Evolutionary conservation across 2,888 invertebrate genomes (phyloP), one percentile per base, ranked within the genome.

Genomic region (Drosophila diplacantha): DNA sequence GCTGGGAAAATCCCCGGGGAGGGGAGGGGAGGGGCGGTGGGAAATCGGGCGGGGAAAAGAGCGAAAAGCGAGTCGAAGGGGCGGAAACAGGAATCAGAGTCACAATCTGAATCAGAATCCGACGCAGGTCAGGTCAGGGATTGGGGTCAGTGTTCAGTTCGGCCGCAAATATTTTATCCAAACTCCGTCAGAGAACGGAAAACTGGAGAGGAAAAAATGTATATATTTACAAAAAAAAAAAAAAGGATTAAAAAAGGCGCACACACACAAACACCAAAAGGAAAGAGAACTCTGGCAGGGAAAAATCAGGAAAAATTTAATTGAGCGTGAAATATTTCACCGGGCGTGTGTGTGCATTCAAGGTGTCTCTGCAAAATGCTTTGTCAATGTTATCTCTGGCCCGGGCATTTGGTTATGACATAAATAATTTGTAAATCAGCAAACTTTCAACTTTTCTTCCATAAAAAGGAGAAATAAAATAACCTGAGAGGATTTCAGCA

Each of bases 291-390:
- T 31, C 31, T 44, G 51, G 24, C 29, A 11, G 50, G n/a, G 32
- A 44, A 51, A 62, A 63, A 63, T 41, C 65, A 37, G 63, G 51
- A 44, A 50, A 73, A 73, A 81, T 83, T 78, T 72, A 83, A 78
- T 78, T 83, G 83, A 77, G 78, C 81, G 73, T 72, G 57, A 81
- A 78, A 78, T 74, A 78, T 74, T 62, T 34, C 34, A 35, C 14
- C 5, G 18, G 5, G 32, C 12, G 18, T 18, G 16, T 14, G 16
- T 38, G n/a, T 18, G 32, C 39, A 47, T 41, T 24, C 39, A 60
- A 60, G 60, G 60, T 60, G 60, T 41, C 41, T 29, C 29, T 12
- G 22, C 35, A 22, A 43, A 58, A 58, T 37, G 56, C 34, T 35
- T 39, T 58, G 57, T 35, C 58, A 43, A 57, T 58, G 24, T 24